Evolutionary conservation across 2,888 invertebrate species (phyloP).

Genomic region (Harmothoe impar): DNA sequence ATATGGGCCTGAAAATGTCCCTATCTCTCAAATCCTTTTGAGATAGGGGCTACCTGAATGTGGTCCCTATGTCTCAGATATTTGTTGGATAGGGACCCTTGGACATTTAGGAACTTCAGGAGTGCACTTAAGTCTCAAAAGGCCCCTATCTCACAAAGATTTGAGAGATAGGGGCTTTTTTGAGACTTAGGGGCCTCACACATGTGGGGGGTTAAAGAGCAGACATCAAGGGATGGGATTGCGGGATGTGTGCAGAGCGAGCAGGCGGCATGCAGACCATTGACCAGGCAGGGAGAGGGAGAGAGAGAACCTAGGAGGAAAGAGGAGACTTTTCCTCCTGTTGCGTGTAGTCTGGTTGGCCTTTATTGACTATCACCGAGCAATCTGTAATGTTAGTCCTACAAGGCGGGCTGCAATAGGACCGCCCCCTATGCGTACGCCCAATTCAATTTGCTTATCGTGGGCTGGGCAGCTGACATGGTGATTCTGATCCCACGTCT

Average conservation of each 20-base stretch:
- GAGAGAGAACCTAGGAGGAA: not conserved
- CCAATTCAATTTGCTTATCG: conserved; percentile 14
- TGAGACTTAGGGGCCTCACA: too few species aligned
- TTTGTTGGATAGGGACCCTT: too few species aligned
- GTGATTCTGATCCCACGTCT: not conserved
- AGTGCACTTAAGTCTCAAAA: not conserved
- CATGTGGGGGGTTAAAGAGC: too few species aligned
- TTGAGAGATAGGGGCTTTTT: too few species aligned
- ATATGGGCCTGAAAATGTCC: too few species aligned
- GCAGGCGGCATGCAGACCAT: not conserved
- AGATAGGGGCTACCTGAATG: too few species aligned
- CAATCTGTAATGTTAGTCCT: conserved; percentile 13
- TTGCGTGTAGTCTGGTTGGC: not conserved
- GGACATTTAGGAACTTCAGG: not conserved
- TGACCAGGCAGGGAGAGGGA: not conserved
- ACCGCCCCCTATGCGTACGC: not conserved
- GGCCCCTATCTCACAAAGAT: too few species aligned
- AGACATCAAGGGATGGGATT: too few species aligned
- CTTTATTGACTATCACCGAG: conserved; percentile 35
- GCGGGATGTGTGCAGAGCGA: not conserved
- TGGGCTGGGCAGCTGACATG: not conserved
- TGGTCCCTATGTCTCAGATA: too few species aligned
- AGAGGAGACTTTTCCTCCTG: not conserved
- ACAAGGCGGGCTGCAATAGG: not conserved
- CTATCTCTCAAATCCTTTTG: too few species aligned